These are phyloP conservation scores for Euzophera pinguis DNA, from an alignment of 2,888 invertebrate genomes.

Conservation along the genomic window DNA sequence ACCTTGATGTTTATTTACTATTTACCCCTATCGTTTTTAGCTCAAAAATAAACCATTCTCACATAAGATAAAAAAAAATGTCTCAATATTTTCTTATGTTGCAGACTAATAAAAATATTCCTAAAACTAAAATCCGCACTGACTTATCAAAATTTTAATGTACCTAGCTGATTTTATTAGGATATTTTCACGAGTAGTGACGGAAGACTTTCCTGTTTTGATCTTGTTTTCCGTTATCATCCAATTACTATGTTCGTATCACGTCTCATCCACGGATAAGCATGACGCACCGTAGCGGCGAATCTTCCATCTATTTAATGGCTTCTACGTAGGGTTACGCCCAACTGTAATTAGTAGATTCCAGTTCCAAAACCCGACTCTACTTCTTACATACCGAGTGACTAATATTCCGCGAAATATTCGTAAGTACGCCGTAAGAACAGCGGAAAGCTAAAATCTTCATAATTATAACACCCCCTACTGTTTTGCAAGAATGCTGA, in stretches of 20 bases:
- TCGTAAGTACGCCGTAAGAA: conserved; percentile 1
- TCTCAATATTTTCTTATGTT: too few species aligned
- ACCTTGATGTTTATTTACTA: too few species aligned
- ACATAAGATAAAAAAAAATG: too few species aligned
- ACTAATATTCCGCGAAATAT: conserved; percentile 26
- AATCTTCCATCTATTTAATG: conserved; percentile 25
- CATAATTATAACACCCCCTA: background rate
- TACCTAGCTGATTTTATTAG: too few species aligned
- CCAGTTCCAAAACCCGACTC: conserved; percentile 36
- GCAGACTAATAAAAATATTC: too few species aligned
- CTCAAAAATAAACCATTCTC: too few species aligned
- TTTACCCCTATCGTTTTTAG: too few species aligned
- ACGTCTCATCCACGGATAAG: background rate
- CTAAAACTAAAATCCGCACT: too few species aligned
- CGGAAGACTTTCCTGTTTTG: background rate
- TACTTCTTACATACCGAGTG: conserved; percentile 20
- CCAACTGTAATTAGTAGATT: conserved; percentile 61
- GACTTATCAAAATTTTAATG: too few species aligned
- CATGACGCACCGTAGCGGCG: conserved; percentile 17
- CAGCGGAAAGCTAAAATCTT: background rate
- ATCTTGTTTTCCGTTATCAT: conserved; percentile 11
- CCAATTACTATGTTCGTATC: conserved; percentile 14
- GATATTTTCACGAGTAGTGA: too few species aligned
- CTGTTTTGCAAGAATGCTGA: background rate
- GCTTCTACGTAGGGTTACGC: conserved; percentile 54